Conservation (phyloP, 2,888 invertebrate genomes). For the Podabrus alpinus region DNA sequence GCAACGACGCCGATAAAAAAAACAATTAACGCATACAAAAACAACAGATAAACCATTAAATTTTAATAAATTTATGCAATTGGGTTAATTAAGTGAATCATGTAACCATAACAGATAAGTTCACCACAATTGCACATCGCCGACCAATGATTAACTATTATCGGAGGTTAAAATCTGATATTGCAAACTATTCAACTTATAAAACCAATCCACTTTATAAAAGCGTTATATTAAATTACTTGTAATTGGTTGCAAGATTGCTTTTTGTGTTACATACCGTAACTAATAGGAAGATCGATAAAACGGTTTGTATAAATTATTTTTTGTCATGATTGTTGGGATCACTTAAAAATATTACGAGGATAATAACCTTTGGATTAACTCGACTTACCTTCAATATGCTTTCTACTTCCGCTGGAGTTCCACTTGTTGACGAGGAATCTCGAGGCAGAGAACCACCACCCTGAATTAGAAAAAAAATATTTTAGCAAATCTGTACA, state of each 20-base stretch:
- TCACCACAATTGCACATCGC: slow-evolving; percentile 23
- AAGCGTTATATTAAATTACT: slow-evolving; percentile 26
- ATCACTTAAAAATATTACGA: not conserved
- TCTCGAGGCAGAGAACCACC: slow-evolving; percentile 54
- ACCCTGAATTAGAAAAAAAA: slow-evolving; percentile 37
- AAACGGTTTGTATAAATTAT: slow-evolving; percentile 19
- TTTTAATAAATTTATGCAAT: slow-evolving; percentile 20
- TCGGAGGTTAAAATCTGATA: slow-evolving; percentile 28
- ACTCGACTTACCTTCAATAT: slow-evolving; percentile 65
- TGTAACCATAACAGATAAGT: slow-evolving; percentile 22
- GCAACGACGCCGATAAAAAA: not conserved
- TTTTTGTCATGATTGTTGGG: slow-evolving; percentile 7
- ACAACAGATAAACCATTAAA: slow-evolving; percentile 9
- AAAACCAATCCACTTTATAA: slow-evolving; percentile 20
- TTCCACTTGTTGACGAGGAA: slow-evolving; percentile 55
- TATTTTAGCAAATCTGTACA: not conserved
- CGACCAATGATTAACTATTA: slow-evolving; percentile 25
- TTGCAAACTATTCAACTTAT: slow-evolving; percentile 11
- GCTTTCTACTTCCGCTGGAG: slow-evolving; percentile 64
- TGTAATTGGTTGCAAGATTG: slow-evolving; percentile 19
- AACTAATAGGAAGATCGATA: slow-evolving; percentile 21
- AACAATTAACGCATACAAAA: slow-evolving; percentile 10
- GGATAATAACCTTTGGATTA: slow-evolving; percentile 1
- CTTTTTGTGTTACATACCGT: slow-evolving; percentile 22
- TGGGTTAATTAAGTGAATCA: slow-evolving; percentile 29